Conservation (phyloP, 2,797 vertebrate species). For the Darevskia nairensis region DNA sequence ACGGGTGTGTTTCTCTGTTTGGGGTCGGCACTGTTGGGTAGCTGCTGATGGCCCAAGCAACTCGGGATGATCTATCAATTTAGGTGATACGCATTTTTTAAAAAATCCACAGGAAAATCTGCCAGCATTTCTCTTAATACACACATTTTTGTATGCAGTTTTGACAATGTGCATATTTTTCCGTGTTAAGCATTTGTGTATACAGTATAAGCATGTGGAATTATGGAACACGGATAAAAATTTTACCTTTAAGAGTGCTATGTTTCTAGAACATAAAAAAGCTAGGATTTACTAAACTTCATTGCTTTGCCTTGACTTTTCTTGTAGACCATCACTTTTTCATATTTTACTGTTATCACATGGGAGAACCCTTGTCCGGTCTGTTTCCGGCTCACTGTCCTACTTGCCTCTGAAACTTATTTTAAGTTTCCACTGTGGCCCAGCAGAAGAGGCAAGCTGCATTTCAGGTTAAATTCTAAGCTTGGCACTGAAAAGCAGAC, state of each 20-base stretch:
- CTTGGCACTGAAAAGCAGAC: background rate
- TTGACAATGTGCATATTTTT: no score
- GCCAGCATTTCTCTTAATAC: no score
- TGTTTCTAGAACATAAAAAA: background rate
- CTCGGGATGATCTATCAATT: no score
- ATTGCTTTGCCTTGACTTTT: background rate
- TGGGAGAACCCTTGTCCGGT: background rate
- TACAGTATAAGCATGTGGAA: background rate
- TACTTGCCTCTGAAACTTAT: background rate
- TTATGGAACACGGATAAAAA: background rate
- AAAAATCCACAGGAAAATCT: no score
- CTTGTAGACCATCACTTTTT: background rate
- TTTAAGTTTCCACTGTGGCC: background rate
- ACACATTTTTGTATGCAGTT: no score
- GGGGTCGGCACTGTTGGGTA: no score
- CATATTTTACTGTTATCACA: background rate
- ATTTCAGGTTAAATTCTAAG: slow-evolving; percentile 3
- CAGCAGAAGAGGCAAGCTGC: background rate
- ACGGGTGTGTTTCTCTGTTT: no score
- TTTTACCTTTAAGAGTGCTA: background rate
- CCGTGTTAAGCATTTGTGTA: no score
- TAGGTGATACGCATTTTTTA: no score
- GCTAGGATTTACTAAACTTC: background rate
- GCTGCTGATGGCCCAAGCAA: no score
- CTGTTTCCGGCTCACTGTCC: background rate